Percentiles rank a stretch among this genome's conserved stretches.
Evolutionary conservation across 2,888 invertebrate genomes (phyloP).

Genomic region (Merodon equestris): DNA sequence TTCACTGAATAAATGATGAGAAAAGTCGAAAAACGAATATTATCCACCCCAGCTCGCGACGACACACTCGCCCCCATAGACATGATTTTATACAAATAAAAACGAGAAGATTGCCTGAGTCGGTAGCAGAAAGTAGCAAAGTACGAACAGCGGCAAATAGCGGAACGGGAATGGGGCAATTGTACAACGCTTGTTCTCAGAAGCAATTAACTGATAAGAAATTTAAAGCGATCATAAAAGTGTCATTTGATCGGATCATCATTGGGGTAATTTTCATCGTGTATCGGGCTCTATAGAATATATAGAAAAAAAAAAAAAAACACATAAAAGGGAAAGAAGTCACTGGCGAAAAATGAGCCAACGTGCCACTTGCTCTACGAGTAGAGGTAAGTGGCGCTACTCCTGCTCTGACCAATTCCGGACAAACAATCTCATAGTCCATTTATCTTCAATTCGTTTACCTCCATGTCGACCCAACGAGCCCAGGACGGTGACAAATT

Average conservation of each 20-base stretch:
- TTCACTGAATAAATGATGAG: conserved; percentile 35
- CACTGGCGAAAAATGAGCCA: background rate
- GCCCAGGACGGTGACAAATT: conserved; percentile 14
- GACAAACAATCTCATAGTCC: conserved; percentile 8
- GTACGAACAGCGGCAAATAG: no score
- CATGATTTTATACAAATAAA: background rate
- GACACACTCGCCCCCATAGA: background rate
- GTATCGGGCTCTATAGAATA: conserved; percentile 32
- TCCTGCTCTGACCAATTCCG: conserved; percentile 23
- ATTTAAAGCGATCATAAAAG: conserved; percentile 68
- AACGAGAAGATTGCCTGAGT: background rate
- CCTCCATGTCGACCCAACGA: background rate
- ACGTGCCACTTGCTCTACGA: conserved; percentile 7
- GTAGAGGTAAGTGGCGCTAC: conserved; percentile 6
- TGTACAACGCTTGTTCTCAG: conserved; percentile 34
- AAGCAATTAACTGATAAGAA: conserved; percentile 68
- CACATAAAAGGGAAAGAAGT: no score
- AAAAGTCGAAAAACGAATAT: conserved; percentile 14
- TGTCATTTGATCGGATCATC: conserved; percentile 66
- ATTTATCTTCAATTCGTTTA: background rate
- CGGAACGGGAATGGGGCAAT: background rate
- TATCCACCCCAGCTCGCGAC: background rate
- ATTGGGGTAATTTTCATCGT: conserved; percentile 52
- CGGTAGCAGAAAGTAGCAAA: background rate
- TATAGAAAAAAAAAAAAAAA: conserved; percentile 1